A percentile compares a stretch with the other conserved stretches of the same genome.
These are phyloP conservation scores for Catostomus latipinnis DNA, from an alignment of 2,797 vertebrate species.

Conservation along the genomic window DNA sequence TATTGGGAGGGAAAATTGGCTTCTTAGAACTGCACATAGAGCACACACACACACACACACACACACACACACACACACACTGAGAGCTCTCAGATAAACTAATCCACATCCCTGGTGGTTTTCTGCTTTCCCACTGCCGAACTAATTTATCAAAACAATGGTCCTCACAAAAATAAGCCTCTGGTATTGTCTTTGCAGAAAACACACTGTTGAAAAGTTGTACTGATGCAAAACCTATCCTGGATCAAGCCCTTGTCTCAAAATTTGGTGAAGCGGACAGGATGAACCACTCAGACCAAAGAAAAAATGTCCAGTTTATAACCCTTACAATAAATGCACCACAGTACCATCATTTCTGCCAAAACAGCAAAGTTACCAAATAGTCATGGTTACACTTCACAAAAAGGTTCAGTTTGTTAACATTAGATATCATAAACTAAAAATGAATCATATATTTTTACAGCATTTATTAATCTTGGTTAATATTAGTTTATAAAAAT, in stretches of 20 bases:
- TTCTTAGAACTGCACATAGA: constrained; percentile 39
- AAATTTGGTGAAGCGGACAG: not conserved
- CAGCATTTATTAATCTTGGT: too few species aligned
- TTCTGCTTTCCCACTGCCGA: constrained; percentile 21
- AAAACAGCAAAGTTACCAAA: too few species aligned
- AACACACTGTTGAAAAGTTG: not conserved
- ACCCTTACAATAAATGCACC: not conserved
- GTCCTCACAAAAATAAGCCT: constrained; percentile 10
- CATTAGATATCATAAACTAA: too few species aligned
- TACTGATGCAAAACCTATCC: not conserved
- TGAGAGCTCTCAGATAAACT: constrained; percentile 24
- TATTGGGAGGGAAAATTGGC: constrained; percentile 33
- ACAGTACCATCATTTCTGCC: too few species aligned
- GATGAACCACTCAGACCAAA: not conserved
- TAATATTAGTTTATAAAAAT: too few species aligned
- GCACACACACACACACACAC: not conserved
- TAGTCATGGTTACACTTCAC: too few species aligned
- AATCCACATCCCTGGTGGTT: constrained; percentile 34
- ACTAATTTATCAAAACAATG: constrained; percentile 33
- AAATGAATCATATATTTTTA: too few species aligned
- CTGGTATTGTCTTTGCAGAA: not conserved
- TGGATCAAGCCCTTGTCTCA: not conserved
- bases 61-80: not conserved
- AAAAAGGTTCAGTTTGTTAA: too few species aligned
- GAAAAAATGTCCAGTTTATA: not conserved